Evolutionary conservation across 2,113 vertebrate genomes (phyloP).

Genomic region (Actenoides lindsayi): DNA sequence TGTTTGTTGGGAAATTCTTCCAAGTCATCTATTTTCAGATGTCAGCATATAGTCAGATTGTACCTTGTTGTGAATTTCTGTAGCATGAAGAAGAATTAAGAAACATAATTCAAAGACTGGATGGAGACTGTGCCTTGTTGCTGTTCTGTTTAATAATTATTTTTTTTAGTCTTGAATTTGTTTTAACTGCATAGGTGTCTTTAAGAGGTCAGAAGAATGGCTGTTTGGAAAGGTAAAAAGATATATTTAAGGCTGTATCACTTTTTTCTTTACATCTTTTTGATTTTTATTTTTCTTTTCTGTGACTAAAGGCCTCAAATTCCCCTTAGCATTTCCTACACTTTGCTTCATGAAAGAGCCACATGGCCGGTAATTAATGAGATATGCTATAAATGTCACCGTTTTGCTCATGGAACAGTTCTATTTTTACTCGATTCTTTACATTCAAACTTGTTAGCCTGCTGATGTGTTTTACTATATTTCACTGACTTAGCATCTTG

Average conservation of each 20-base stretch:
- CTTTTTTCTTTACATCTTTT: not conserved
- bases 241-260: not conserved
- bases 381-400: conserved; percentile 49
- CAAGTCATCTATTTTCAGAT: not conserved
- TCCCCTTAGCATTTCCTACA: not conserved
- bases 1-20: not conserved
- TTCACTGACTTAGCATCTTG: not conserved
- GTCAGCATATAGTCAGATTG: not conserved
- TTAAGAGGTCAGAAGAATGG: not conserved
- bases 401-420: conserved; percentile 42
- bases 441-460: conserved; percentile 41
- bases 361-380: conserved; percentile 22
- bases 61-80: not conserved
- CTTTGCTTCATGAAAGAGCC: not conserved
- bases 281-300: not conserved
- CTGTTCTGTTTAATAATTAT: not conserved
- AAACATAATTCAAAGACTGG: not conserved
- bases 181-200: not conserved
- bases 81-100: not conserved
- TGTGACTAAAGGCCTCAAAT: not conserved
- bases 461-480: conserved; percentile 22
- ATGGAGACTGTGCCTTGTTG: not conserved
- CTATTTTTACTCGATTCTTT: conserved; percentile 63
- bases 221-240: not conserved
- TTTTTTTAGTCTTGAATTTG: not conserved